These are phyloP conservation scores for Tinea semifulvella DNA, from an alignment of 2,888 invertebrate genomes.

Conservation along the genomic window DNA sequence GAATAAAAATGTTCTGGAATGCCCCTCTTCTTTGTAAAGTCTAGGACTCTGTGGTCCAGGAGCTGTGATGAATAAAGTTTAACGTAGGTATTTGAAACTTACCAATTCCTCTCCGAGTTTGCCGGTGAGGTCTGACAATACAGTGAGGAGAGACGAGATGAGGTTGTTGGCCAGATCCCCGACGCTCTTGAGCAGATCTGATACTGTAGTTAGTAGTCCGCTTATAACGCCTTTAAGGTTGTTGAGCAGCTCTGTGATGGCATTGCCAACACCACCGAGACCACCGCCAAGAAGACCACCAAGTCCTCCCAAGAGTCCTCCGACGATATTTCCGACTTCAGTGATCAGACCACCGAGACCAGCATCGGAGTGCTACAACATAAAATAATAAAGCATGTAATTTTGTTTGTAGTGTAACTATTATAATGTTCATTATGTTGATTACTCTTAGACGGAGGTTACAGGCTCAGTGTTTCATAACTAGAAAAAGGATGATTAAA, in stretches of 20 bases:
- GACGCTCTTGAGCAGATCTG: background rate
- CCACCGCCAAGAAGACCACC: background rate
- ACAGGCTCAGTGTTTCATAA: too few relatives aligned
- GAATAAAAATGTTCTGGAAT: too few relatives aligned
- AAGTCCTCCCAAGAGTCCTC: background rate
- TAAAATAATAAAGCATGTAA: too few relatives aligned
- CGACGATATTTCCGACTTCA: background rate
- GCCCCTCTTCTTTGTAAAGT: too few relatives aligned
- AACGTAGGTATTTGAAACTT: too few relatives aligned
- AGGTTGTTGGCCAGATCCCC: background rate
- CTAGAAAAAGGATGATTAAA: too few relatives aligned
- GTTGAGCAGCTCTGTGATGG: background rate
- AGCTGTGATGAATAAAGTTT: too few relatives aligned
- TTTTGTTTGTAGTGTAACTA: too few relatives aligned
- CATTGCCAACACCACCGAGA: background rate
- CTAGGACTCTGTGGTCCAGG: too few relatives aligned
- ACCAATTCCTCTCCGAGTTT: constrained; percentile 10
- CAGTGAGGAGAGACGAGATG: constrained; percentile 1
- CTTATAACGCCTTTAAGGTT: background rate
- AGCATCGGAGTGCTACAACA: background rate
- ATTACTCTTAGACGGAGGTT: too few relatives aligned
- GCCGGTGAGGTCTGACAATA: constrained; percentile 2
- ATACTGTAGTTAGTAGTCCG: background rate
- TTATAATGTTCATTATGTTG: too few relatives aligned
- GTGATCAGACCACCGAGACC: background rate